Evolutionary conservation across 1,140 invertebrate species (phyloP).

Genomic region (Drosophila biarmipes): DNA sequence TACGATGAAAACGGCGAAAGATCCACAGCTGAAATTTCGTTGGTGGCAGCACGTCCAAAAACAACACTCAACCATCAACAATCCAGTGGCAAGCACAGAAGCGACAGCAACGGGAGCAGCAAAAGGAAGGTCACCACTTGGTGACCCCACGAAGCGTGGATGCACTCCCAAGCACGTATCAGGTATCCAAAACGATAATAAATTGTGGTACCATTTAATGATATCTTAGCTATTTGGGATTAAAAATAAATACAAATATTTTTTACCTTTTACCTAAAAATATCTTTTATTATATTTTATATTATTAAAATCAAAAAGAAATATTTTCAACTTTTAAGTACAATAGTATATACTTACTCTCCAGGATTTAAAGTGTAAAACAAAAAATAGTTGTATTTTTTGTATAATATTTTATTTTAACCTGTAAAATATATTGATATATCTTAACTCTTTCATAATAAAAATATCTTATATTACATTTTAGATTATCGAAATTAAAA

Average conservation of each 20-base stretch:
- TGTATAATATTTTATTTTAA: no score
- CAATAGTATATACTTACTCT: no score
- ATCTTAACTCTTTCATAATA: no score
- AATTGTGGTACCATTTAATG: no score
- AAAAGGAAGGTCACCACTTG: constrained; percentile 37
- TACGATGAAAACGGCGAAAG: constrained; percentile 51
- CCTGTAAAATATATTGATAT: no score
- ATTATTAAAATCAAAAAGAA: neutral
- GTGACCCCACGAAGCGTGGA: constrained; percentile 6
- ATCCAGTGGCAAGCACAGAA: constrained; percentile 22
- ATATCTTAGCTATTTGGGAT: no score
- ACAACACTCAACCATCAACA: constrained; percentile 39
- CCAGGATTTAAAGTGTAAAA: no score
- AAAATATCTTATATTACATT: no score
- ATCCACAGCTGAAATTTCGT: constrained; percentile 48
- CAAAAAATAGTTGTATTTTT: no score
- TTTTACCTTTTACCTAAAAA: neutral
- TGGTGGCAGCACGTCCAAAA: constrained; percentile 53
- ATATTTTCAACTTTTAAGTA: neutral
- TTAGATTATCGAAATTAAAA: no score
- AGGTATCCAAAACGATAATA: no score
- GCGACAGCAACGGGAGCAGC: constrained; percentile 56
- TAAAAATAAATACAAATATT: neutral
- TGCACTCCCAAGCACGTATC: constrained; percentile 6
- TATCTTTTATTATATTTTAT: no score